Percentiles rank a stretch among this genome's conserved stretches.
Conservation (phyloP, 2,888 invertebrate species). For the Acanthosepion pharaonis region DNA sequence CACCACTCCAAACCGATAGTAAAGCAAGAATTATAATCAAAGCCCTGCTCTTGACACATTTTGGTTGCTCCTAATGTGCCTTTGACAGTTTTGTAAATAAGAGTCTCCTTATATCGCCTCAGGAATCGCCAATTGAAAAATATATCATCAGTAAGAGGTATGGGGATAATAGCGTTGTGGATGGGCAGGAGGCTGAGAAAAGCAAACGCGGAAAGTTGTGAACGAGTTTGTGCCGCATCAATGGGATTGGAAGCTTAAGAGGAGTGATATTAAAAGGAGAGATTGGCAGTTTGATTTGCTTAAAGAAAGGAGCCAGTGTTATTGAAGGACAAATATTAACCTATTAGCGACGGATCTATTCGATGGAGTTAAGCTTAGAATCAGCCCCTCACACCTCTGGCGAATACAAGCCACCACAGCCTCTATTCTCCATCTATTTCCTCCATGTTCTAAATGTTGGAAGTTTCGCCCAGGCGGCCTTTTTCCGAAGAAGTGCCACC, state of each 20-base stretch:
- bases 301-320: not conserved
- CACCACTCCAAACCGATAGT: not conserved
- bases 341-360: not conserved
- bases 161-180: not conserved
- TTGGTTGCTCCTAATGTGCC: not conserved
- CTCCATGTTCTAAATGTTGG: too few species aligned
- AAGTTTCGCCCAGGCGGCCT: too few species aligned
- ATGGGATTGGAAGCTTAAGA: not conserved
- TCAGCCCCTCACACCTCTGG: too few species aligned
- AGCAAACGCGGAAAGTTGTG: too few species aligned
- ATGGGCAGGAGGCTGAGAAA: not conserved
- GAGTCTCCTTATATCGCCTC: not conserved
- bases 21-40: not conserved
- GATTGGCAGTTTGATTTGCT: not conserved
- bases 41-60: not conserved
- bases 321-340: not conserved
- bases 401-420: too few species aligned
- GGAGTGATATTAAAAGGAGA: not conserved
- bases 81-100: constrained; percentile 33
- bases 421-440: too few species aligned
- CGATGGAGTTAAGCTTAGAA: not conserved
- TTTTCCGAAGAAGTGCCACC: too few species aligned
- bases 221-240: not conserved
- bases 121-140: not conserved
- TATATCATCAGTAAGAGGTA: not conserved